Percentiles rank a stretch among this genome's conserved stretches.
Conservation (phyloP, 2,888 invertebrate species). For the Zele albiditarsus region DNA sequence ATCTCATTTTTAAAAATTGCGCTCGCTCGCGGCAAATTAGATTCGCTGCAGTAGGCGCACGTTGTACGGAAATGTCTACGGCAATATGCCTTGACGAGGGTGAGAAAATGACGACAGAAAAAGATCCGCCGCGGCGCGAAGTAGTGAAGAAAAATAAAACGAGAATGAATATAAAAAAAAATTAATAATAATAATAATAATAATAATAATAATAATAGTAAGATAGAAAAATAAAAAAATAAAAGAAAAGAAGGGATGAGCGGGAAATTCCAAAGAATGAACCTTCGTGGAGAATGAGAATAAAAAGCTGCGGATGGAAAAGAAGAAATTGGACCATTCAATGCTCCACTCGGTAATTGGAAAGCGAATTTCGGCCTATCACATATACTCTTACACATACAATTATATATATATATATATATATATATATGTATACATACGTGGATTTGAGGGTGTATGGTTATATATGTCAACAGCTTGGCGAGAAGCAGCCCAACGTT, state of each 20-base stretch:
- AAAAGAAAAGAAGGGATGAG: slow-evolving; percentile 25
- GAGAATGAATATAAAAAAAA: slow-evolving; percentile 17
- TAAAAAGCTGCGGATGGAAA: neutral
- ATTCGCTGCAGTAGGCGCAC: slow-evolving; percentile 47
- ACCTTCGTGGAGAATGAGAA: slow-evolving; percentile 3
- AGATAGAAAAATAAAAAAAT: slow-evolving; percentile 26
- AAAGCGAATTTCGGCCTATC: slow-evolving; percentile 28
- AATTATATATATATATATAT: neutral
- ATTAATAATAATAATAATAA: slow-evolving; percentile 1
- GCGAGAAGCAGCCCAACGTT: slow-evolving; percentile 52
- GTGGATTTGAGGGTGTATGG: neutral
- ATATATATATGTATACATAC: neutral
- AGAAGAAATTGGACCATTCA: slow-evolving; percentile 34
- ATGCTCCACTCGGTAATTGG: slow-evolving; percentile 36
- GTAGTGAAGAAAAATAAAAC: slow-evolving; percentile 1
- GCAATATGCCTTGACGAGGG: neutral
- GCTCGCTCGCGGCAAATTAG: slow-evolving; percentile 40
- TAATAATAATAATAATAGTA: slow-evolving; percentile 17
- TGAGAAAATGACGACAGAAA: slow-evolving; percentile 23
- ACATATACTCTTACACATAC: slow-evolving; percentile 6
- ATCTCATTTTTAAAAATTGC: slow-evolving; percentile 46
- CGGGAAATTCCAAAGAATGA: slow-evolving; percentile 8
- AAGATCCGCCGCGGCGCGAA: neutral
- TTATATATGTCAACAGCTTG: slow-evolving; percentile 54
- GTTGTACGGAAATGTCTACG: slow-evolving; percentile 35